A percentile compares a stretch with the other conserved stretches of the same genome.
phyloP scores from a whole-genome alignment of 2,113 vertebrate genomes.

The Saccopteryx leptura region DNA sequence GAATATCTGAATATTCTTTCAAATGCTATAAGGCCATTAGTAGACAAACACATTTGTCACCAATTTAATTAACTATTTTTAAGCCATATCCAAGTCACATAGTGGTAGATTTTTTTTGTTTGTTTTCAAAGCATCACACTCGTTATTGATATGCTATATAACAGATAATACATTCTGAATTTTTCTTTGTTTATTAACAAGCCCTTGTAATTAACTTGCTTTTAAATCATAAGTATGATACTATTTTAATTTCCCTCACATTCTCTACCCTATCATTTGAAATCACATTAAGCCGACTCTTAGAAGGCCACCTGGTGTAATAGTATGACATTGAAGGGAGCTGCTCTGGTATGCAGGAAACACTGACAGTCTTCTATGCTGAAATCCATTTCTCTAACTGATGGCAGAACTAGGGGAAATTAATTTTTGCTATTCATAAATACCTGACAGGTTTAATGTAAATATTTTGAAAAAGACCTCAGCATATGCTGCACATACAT shows the following conservation, averaged over 20 bases:
- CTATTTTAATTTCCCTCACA: slow-evolving; percentile 93
- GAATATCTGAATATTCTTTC: slow-evolving; percentile 83
- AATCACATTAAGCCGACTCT: slow-evolving; percentile 94
- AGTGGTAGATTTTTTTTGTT: slow-evolving; percentile 86
- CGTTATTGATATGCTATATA: slow-evolving; percentile 88
- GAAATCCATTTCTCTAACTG: slow-evolving; percentile 89
- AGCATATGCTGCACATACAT: slow-evolving; percentile 89
- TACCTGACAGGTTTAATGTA: slow-evolving; percentile 92
- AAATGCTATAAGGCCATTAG: slow-evolving; percentile 86
- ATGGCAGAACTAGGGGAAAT: slow-evolving; percentile 91
- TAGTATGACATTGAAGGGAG: slow-evolving; percentile 92
- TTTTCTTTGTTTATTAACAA: slow-evolving; percentile 94
- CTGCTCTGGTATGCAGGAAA: slow-evolving; percentile 88
- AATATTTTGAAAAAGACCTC: slow-evolving; percentile 93
- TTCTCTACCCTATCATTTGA: slow-evolving; percentile 93
- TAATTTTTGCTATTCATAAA: slow-evolving; percentile 93
- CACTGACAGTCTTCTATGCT: slow-evolving; percentile 89
- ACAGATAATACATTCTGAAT: slow-evolving; percentile 90
- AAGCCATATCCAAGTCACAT: slow-evolving; percentile 87
- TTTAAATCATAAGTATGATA: slow-evolving; percentile 95
- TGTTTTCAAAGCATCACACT: slow-evolving; percentile 86
- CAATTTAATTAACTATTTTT: slow-evolving; percentile 89
- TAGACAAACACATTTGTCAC: slow-evolving; percentile 86
- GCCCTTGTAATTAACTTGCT: slow-evolving; percentile 93
- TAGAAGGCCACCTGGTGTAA: slow-evolving; percentile 93